Evolutionary conservation across 2,797 vertebrate genomes (phyloP).

Genomic region (Simalia tracyae): DNA sequence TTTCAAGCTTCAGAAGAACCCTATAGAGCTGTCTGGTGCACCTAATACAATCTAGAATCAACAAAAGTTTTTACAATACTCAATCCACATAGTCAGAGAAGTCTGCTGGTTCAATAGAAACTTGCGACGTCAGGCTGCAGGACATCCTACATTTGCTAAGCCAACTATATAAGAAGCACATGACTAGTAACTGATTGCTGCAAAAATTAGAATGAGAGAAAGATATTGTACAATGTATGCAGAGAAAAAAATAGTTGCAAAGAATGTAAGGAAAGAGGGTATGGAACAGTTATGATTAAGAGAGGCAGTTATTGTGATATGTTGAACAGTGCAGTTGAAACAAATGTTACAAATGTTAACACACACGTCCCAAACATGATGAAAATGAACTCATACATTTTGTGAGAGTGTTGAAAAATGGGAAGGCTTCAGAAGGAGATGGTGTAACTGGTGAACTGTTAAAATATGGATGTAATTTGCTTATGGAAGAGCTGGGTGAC

Average conservation of each 20-base stretch:
- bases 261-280: neutral
- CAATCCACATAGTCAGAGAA: neutral
- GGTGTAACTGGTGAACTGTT: neutral
- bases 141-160: conserved; percentile 17
- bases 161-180: neutral
- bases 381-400: neutral
- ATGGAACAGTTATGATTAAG: neutral
- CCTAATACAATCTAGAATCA: neutral
- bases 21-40: neutral
- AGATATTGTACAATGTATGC: neutral
- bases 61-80: neutral
- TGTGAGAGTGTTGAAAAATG: neutral
- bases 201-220: neutral
- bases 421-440: neutral
- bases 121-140: neutral
- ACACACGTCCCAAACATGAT: neutral
- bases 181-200: conserved; percentile 19
- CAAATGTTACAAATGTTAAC: neutral
- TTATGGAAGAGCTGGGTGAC: neutral
- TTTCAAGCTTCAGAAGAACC: neutral
- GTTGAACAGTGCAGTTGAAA: neutral
- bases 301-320: neutral
- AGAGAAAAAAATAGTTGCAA: neutral
- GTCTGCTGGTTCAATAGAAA: neutral
- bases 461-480: neutral